These are phyloP conservation scores for Picus viridis DNA, from an alignment of 2,797 vertebrate genomes.

Conservation along the genomic window DNA sequence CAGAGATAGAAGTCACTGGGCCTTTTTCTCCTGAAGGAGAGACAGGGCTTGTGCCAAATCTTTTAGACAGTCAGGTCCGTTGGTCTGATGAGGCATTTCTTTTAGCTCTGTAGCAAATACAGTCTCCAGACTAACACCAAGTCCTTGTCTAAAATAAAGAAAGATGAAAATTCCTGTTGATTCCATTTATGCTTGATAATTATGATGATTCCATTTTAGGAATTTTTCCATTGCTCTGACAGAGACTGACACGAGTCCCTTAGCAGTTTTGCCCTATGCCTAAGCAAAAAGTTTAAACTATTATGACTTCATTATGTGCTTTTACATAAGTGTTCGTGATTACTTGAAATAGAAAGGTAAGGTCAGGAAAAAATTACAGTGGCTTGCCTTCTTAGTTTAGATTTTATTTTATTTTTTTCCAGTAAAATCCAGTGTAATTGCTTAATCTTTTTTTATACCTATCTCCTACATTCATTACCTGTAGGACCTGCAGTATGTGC, in stretches of 20 bases:
- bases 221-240: background rate
- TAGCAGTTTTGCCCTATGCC: background rate
- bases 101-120: background rate
- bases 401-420: background rate
- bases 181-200: background rate
- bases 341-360: background rate
- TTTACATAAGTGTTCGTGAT: background rate
- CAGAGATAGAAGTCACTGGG: background rate
- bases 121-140: constrained; percentile 14
- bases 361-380: background rate
- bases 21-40: background rate
- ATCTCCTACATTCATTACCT: background rate
- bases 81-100: background rate
- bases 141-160: background rate
- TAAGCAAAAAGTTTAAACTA: background rate
- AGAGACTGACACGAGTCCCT: background rate
- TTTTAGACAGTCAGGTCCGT: background rate
- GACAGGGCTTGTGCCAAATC: background rate
- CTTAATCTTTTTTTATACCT: background rate
- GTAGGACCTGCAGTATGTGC: background rate
- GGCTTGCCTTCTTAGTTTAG: background rate
- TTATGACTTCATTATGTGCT: background rate
- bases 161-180: constrained; percentile 16
- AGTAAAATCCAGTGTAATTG: background rate
- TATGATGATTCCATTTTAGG: background rate